Base-by-base conservation (phyloP, 2,113 vertebrate species). In the Pleuronectes platessa region DNA sequence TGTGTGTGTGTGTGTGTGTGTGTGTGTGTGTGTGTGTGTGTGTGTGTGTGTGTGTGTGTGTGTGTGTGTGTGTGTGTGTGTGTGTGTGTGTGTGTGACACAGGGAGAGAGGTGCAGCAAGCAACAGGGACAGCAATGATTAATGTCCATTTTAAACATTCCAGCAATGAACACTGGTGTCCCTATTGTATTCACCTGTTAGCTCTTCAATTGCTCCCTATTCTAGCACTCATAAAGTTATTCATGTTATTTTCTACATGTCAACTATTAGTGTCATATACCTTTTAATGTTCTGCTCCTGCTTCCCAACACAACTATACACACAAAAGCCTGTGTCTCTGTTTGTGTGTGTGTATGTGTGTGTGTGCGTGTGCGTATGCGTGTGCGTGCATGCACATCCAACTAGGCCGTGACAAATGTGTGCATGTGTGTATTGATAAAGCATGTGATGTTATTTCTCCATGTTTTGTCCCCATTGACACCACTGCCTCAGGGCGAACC, bases 131-230 rank as follows among this genome's bases (percentile, higher is more conserved):
- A 80, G 76, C 35, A 26, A 77, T 84, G 86, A 88, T 88, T 72
- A 82, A 90, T 91, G 76, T 68, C 64, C 58, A 75, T 88, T 40
- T 86, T 76, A 77, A 88, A 77, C 49, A 75, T 85, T 71, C 4
- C 11, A 81, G 58, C 66, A 68, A 82, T 87, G 70, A 81, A 84
- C 47, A 74, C 64, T 55, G 71, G 40, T n/a, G 26, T 45, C 73
- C 17, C 15, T 70, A 15, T 63, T 75, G 58, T 70, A 24, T 82
- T 74, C 53, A 54, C 17, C 42, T 70, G 42, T 26, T 31, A 66
- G 61, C 17, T 68, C 14, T 9, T 62, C 5, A 10, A 23, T 55
- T 4, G 0, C 20, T 35, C 73, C 55, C 42, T 81, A 24, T 53
- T 85, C 9, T 31, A 55, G 3, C 59, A 56, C 45, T 53, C 31